These are phyloP conservation scores for Eristalis intricaria DNA, from an alignment of 2,888 invertebrate species.

Conservation along the genomic window DNA sequence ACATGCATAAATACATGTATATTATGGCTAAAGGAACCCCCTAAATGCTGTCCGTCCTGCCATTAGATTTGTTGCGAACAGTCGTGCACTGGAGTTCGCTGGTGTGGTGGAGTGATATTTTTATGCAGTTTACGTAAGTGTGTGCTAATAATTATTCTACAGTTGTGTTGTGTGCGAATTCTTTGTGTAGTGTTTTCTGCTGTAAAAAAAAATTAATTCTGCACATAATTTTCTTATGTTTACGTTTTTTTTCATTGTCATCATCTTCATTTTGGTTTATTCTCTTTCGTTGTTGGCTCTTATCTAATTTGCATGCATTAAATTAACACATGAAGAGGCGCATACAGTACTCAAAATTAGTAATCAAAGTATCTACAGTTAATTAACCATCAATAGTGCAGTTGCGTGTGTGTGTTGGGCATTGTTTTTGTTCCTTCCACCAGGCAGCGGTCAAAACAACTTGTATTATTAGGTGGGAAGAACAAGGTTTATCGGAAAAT, in stretches of 20 bases:
- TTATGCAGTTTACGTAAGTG: conserved; percentile 69
- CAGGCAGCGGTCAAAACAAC: not conserved
- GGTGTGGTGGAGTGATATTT: conserved; percentile 48
- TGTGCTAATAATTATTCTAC: conserved; percentile 25
- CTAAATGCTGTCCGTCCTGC: conserved; percentile 31
- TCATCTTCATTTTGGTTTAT: conserved; percentile 55
- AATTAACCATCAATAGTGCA: conserved; percentile 23
- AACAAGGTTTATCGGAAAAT: not conserved
- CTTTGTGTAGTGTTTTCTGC: conserved; percentile 35
- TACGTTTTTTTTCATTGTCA: conserved; percentile 62
- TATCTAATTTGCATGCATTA: conserved; percentile 40
- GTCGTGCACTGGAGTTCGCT: conserved; percentile 20
- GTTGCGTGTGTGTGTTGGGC: conserved; percentile 3
- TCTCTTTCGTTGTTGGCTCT: conserved; percentile 20
- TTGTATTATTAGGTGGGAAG: conserved; percentile 17
- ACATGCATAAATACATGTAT: not conserved
- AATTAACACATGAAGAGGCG: conserved; percentile 39
- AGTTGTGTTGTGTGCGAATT: conserved; percentile 35
- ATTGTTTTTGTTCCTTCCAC: conserved; percentile 15
- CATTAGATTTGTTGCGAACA: conserved; percentile 34
- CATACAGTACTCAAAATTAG: conserved; percentile 18
- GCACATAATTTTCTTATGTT: conserved; percentile 46
- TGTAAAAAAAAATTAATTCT: conserved; percentile 15
- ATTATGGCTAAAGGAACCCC: conserved; percentile 59
- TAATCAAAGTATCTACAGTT: conserved; percentile 42